Base-by-base conservation (phyloP, 2,888 invertebrate genomes). In the Trissoscelio sp. region DNA sequence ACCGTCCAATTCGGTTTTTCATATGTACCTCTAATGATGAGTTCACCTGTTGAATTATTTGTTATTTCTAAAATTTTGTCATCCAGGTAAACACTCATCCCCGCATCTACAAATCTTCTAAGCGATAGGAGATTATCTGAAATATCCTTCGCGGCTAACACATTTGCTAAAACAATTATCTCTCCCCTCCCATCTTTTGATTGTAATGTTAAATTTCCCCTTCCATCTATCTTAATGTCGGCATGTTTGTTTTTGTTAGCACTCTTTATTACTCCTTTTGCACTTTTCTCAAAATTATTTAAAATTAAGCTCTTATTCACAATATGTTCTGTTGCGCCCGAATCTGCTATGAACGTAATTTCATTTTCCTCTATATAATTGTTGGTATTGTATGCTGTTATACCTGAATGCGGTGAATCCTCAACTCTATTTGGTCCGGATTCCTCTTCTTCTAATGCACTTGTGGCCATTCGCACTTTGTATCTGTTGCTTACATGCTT, bases 221-320 rank as follows among this genome's bases (percentile, higher is more conserved):
- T 48, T n/a, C 48, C 48, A 22, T 48, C 48, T 48, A 48, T 22
- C 20, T 22, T 48, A 7, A 48, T 48, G 14, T 22, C 22, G 1
- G 48, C 48, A 6, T 48, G 20, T 22, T 48, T 48, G 11, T 48
- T 48, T 22, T 48, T 48, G 20, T 48, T 48, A 5, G 48, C 48
- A 22, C 20, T 14, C 9, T n/a, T 48, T 20, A 48, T 48, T 7
- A 48, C 11, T 6, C 22, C 48, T 22, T 18, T 11, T 22, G 22
- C 1, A 48, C 12, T 2, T 22, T 48, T 48, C 2, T 22, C n/a
- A 48, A 48, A 48, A 22, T 48, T n/a, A n/a, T 9, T 48, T 16
- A 48, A 11, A 48, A 48, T 48, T 20, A 48, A 20, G 9, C 22
- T n/a, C 11, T 48, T 48, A 18, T 22, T 48, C n/a, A 48, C 22